phyloP scores from a whole-genome alignment of 2,113 vertebrate genomes.

The Mionectes macconnelli region DNA sequence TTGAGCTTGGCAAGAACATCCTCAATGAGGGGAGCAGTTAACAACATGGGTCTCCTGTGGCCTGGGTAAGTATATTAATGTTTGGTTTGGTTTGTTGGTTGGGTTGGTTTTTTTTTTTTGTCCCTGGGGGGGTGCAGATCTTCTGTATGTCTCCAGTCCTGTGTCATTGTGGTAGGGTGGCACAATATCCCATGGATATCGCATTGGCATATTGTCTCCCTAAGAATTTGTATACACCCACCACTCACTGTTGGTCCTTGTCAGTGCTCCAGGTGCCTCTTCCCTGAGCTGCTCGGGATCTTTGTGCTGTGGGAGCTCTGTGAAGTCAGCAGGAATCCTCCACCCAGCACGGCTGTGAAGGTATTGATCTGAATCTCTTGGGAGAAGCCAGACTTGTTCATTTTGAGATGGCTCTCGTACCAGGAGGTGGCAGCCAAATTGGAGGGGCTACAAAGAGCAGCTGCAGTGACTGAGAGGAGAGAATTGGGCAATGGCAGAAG shows the following conservation, averaged over 20 bases:
- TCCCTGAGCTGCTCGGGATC: background rate
- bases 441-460: background rate
- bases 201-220: fast-evolving
- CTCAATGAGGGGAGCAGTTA: background rate
- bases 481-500: background rate
- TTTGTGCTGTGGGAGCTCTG: background rate
- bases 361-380: background rate
- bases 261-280: background rate
- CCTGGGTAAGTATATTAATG: background rate
- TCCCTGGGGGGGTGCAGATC: background rate
- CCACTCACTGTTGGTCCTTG: fast-evolving
- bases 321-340: background rate
- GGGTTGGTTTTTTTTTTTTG: fast-evolving
- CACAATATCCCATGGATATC: fast-evolving
- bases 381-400: background rate
- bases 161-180: background rate
- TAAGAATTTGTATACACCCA: fast-evolving
- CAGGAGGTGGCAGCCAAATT: background rate
- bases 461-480: background rate
- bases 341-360: background rate
- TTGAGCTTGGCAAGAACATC: background rate
- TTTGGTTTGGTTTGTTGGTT: background rate
- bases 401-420: background rate
- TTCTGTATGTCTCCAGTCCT: background rate
- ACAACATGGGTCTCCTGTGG: background rate